Evolutionary conservation across 1,140 invertebrate species (phyloP).

Genomic region (Papilio polyxenes): DNA sequence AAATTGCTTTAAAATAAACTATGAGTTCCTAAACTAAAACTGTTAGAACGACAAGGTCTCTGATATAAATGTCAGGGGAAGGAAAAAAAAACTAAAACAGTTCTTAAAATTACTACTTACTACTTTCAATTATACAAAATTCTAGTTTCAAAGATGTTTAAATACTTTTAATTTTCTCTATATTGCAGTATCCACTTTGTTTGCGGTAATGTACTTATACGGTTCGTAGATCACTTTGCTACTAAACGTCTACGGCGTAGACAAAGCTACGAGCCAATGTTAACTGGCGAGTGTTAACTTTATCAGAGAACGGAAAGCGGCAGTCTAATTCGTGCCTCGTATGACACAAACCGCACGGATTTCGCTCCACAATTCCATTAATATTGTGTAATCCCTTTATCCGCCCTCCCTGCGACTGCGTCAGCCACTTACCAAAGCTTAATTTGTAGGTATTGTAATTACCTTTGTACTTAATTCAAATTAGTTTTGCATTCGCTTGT

Average conservation of each 20-base stretch:
- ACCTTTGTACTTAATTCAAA: slow-evolving; percentile 35
- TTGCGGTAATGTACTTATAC: background rate
- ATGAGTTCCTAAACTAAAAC: no score
- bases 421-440: slow-evolving; percentile 44
- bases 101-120: no score
- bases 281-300: slow-evolving; percentile 14
- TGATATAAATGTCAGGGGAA: no score
- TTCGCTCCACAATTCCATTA: slow-evolving; percentile 39
- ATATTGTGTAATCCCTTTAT: slow-evolving; percentile 47
- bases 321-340: slow-evolving; percentile 25
- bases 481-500: slow-evolving; percentile 28
- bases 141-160: no score
- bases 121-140: no score
- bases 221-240: background rate
- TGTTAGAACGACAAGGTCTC: no score
- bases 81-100: no score
- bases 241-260: background rate
- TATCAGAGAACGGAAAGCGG: slow-evolving; percentile 16
- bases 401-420: slow-evolving; percentile 32
- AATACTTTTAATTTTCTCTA: background rate
- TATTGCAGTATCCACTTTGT: background rate
- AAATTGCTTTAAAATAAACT: background rate
- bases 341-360: slow-evolving; percentile 17
- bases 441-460: slow-evolving; percentile 43
- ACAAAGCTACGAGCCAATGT: slow-evolving; percentile 19